Evolutionary conservation across 2,797 vertebrate genomes (phyloP).

Genomic region (Myripristis jacobus): DNA sequence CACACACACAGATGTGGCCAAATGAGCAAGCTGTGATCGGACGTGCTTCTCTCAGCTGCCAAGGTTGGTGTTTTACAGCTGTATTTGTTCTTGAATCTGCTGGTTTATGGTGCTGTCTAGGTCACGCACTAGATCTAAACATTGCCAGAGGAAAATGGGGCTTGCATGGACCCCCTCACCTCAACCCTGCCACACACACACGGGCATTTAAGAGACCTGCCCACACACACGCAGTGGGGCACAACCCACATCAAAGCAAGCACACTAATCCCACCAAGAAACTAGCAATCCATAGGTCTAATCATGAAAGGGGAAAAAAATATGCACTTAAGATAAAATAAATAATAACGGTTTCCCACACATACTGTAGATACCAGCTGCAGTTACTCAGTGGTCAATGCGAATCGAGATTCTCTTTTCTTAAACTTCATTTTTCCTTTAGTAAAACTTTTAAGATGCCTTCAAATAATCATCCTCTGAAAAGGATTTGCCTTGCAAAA

Average conservation of each 20-base stretch:
- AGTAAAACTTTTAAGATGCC: conserved; percentile 28
- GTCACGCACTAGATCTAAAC: conserved; percentile 69
- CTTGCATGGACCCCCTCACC: conserved; percentile 53
- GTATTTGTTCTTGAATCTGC: conserved; percentile 67
- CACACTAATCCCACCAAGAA: conserved; percentile 68
- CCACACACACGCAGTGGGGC: conserved; percentile 55
- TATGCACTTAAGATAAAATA: conserved; percentile 43
- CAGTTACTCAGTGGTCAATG: conserved; percentile 53
- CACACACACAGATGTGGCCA: conserved; percentile 31
- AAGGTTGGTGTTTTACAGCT: conserved; percentile 72
- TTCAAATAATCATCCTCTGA: not conserved
- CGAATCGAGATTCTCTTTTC: conserved; percentile 24
- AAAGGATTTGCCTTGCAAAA: not conserved
- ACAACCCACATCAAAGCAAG: conserved; percentile 71
- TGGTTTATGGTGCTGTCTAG: conserved; percentile 63
- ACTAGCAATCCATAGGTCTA: conserved; percentile 42
- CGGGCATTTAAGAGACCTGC: conserved; percentile 38
- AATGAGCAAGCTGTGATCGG: conserved; percentile 60
- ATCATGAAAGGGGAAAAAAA: conserved; percentile 59
- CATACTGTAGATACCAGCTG: conserved; percentile 47
- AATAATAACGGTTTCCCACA: conserved; percentile 23
- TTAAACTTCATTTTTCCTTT: conserved; percentile 29
- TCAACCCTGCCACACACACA: conserved; percentile 57
- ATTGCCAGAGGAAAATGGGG: conserved; percentile 55
- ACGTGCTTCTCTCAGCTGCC: conserved; percentile 68